Evolutionary conservation across 2,888 invertebrate species (phyloP).

Genomic region (Idaea straminata): DNA sequence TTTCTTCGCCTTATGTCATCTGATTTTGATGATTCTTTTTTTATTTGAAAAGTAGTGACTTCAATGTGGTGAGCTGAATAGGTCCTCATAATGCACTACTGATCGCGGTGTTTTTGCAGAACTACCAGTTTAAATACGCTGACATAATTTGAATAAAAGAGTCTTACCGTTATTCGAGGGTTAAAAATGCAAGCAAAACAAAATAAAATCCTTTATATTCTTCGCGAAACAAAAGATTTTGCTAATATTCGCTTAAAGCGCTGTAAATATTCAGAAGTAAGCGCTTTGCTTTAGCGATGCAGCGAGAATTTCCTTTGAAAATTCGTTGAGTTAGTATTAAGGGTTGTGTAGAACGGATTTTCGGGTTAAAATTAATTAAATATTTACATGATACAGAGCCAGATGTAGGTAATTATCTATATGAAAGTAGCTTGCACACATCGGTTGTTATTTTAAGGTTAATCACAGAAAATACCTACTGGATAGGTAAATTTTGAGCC

Average conservation of each 20-base stretch:
- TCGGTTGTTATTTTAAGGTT: no score
- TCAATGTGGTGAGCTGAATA: no score
- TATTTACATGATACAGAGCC: conserved; percentile 6
- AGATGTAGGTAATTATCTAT: background rate
- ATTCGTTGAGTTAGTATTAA: conserved; percentile 31
- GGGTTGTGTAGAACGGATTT: conserved; percentile 15
- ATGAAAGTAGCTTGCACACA: no score
- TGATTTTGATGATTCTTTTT: no score
- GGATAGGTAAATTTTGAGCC: no score
- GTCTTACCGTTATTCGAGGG: background rate
- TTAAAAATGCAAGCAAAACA: background rate
- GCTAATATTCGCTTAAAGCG: conserved; percentile 11
- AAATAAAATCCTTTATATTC: background rate
- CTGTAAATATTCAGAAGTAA: conserved; percentile 30
- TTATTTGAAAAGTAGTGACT: no score
- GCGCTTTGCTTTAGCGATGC: conserved; percentile 26
- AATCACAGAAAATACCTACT: no score
- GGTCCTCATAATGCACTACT: no score
- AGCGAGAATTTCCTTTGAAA: conserved; percentile 40
- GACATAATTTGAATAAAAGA: background rate
- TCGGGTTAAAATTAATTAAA: background rate
- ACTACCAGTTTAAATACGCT: no score
- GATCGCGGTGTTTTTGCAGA: no score
- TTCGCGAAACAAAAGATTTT: background rate
- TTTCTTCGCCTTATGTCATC: no score